Percentiles rank a stretch among this genome's conserved stretches.
phyloP scores from a whole-genome alignment of 2,797 vertebrate species.

The Sphenodon punctatus region DNA sequence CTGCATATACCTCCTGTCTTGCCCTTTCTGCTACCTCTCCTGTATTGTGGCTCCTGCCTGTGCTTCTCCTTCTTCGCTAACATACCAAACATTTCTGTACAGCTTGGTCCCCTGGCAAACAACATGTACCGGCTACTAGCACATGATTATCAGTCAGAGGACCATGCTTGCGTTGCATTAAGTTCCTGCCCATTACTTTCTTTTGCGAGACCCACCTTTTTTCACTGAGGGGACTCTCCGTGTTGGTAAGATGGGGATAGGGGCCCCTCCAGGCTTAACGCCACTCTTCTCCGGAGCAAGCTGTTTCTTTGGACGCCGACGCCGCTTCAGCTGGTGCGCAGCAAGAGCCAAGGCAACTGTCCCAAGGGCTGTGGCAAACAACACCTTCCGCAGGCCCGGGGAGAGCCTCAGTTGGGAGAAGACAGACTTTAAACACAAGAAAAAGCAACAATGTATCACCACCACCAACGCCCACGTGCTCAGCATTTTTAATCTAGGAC shows the following conservation, averaged over 20 bases:
- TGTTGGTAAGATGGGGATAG: constrained; percentile 83
- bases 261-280: constrained; percentile 81
- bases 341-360: constrained; percentile 95
- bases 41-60: rapidly evolving
- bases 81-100: no score
- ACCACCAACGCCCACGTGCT: neutral
- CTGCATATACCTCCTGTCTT: neutral
- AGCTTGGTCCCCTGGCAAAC: no score
- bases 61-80: no score
- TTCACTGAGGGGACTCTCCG: constrained; percentile 86
- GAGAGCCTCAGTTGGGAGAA: constrained; percentile 93
- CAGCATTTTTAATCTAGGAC: neutral
- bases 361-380: constrained; percentile 95
- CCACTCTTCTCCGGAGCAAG: constrained; percentile 72
- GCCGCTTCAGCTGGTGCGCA: constrained; percentile 93
- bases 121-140: no score
- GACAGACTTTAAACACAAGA: constrained; percentile 77
- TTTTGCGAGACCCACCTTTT: constrained; percentile 81
- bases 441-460: constrained; percentile 14
- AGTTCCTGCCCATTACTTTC: neutral
- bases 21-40: neutral
- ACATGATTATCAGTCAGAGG: no score
- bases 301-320: constrained; percentile 91
- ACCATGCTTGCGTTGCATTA: no score
- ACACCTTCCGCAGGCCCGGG: constrained; percentile 93